Percentiles rank a stretch among this genome's conserved stretches.
Conservation (phyloP, 2,888 invertebrate species). For the Cephus sareptanus region DNA sequence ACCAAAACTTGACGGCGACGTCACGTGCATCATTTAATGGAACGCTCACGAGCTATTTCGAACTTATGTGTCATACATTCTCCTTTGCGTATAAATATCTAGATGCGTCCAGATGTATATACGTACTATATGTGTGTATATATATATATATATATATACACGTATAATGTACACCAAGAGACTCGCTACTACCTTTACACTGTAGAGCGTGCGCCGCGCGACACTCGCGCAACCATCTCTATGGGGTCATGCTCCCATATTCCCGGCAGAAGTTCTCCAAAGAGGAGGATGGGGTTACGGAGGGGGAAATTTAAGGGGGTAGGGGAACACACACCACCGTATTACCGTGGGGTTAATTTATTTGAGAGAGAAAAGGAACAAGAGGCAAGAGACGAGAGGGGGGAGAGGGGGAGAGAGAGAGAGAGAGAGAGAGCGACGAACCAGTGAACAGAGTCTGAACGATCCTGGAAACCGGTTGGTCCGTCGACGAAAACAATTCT, state of each 20-base stretch:
- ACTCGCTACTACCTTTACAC: not conserved
- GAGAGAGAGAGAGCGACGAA: not conserved
- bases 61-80: conserved; percentile 52
- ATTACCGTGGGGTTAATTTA: conserved; percentile 30
- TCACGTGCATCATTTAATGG: conserved; percentile 34
- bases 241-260: conserved; percentile 3
- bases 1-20: not conserved
- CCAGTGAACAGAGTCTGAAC: not conserved
- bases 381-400: not conserved
- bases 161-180: not conserved
- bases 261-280: conserved; percentile 19
- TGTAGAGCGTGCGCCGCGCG: not conserved
- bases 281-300: conserved; percentile 12
- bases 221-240: not conserved
- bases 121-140: not conserved
- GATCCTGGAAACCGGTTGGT: not conserved
- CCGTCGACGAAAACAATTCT: not conserved
- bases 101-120: conserved; percentile 1
- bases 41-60: conserved; percentile 48
- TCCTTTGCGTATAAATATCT: conserved; percentile 45
- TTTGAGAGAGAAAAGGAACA: conserved; percentile 20
- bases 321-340: conserved; percentile 16
- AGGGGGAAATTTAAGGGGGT: not conserved
- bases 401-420: no score
- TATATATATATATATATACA: not conserved